These are phyloP conservation scores for Abrostola tripartita DNA, from an alignment of 2,888 invertebrate species.

Conservation along the genomic window DNA sequence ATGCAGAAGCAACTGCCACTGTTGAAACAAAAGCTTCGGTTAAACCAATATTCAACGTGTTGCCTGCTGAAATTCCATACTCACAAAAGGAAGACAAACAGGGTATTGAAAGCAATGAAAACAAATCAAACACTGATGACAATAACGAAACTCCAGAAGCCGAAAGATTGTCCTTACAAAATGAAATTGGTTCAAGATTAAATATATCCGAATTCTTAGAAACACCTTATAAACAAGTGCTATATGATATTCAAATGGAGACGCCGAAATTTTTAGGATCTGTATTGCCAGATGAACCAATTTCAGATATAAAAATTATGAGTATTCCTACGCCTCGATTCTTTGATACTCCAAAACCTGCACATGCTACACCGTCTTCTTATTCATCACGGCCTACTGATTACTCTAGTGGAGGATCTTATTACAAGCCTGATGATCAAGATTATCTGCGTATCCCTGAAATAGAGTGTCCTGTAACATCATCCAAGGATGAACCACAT, in stretches of 20 bases:
- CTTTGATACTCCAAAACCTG: constrained; percentile 79
- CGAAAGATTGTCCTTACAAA: constrained; percentile 78
- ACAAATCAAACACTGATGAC: constrained; percentile 65
- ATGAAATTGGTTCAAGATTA: constrained; percentile 80
- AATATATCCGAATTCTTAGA: constrained; percentile 86
- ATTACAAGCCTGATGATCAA: constrained; percentile 90
- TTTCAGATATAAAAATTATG: constrained; percentile 88
- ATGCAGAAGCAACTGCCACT: constrained; percentile 47
- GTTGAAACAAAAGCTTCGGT: constrained; percentile 52
- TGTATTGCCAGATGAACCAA: constrained; percentile 78
- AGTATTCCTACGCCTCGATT: constrained; percentile 88
- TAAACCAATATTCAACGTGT: constrained; percentile 76
- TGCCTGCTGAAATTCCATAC: constrained; percentile 51
- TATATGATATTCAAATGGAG: constrained; percentile 84
- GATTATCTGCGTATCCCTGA: constrained; percentile 79
- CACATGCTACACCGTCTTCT: constrained; percentile 78
- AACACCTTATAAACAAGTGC: constrained; percentile 88
- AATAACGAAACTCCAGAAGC: constrained; percentile 78
- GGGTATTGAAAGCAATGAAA: constrained; percentile 57
- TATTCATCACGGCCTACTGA: constrained; percentile 86
- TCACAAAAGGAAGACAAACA: constrained; percentile 45
- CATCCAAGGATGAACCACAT: constrained; percentile 59
- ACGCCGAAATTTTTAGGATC: constrained; percentile 87
- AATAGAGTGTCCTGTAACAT: constrained; percentile 65
- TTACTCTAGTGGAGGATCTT: constrained; percentile 90